phyloP scores from a whole-genome alignment of 2,113 vertebrate species.

The Hydrochoerus hydrochaeris region DNA sequence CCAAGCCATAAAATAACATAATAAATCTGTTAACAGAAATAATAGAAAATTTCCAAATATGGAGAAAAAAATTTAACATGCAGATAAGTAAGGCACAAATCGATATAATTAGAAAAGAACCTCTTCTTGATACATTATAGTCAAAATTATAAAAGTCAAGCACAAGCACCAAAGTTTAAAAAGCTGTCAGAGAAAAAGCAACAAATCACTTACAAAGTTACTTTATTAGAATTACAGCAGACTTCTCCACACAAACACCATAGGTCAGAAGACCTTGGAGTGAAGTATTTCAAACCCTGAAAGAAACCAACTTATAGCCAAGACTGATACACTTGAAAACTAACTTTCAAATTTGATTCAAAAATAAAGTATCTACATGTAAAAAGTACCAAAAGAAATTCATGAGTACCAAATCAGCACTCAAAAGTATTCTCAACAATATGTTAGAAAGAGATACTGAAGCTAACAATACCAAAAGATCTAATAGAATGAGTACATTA shows the following conservation, averaged over 20 bases:
- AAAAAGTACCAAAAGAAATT: background rate
- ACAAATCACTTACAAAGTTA: background rate
- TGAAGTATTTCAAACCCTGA: background rate
- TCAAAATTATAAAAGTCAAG: background rate
- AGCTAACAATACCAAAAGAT: background rate
- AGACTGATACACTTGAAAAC: background rate
- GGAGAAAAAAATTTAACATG: background rate
- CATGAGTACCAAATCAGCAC: background rate
- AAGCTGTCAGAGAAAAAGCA: background rate
- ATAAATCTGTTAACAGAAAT: background rate
- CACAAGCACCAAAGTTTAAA: background rate
- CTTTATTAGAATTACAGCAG: background rate
- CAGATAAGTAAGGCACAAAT: background rate
- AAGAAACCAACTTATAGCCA: background rate
- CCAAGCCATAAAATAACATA: background rate
- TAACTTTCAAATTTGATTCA: background rate
- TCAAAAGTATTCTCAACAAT: background rate
- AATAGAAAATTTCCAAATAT: background rate
- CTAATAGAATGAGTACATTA: background rate
- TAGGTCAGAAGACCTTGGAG: background rate
- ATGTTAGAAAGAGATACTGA: background rate
- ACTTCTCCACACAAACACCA: background rate
- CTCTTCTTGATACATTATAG: background rate
- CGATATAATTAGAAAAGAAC: background rate
- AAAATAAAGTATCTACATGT: background rate